Conservation (phyloP, 2,113 vertebrate genomes). For the Zingel zingel region DNA sequence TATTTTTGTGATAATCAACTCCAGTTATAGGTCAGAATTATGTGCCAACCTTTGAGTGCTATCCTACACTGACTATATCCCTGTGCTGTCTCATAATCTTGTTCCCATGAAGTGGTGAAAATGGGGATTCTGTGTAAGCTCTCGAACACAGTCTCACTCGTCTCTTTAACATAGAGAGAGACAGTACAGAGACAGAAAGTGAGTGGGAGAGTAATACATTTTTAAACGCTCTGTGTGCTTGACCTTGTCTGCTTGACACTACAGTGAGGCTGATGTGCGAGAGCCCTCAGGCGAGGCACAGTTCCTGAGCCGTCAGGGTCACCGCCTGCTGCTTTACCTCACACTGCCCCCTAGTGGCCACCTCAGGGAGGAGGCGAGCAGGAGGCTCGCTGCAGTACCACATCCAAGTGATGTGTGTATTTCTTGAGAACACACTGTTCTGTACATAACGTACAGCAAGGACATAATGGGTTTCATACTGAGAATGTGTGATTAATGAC, state of each 20-base stretch:
- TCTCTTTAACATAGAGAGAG: conserved; percentile 32
- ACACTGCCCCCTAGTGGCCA: conserved; percentile 82
- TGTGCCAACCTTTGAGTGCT: conserved; percentile 7
- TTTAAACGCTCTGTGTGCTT: conserved; percentile 75
- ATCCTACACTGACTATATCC: conserved; percentile 18
- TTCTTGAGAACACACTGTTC: conserved; percentile 50
- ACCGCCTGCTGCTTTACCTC: conserved; percentile 55
- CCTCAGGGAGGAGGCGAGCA: not conserved
- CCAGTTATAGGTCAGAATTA: conserved; percentile 27
- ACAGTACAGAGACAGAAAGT: conserved; percentile 23
- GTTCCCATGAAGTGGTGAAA: conserved; percentile 60
- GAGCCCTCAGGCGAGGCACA: conserved; percentile 54
- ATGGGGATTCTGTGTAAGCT: conserved; percentile 62
- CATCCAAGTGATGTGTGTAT: conserved; percentile 16
- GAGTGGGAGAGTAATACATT: conserved; percentile 76
- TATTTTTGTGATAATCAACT: not conserved
- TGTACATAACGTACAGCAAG: not conserved
- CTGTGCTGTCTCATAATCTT: conserved; percentile 43
- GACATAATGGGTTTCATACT: conserved; percentile 3
- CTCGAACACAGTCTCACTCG: conserved; percentile 26
- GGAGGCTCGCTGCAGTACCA: conserved; percentile 40
- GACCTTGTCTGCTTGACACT: conserved; percentile 80
- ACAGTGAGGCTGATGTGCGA: conserved; percentile 67
- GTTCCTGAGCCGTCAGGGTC: conserved; percentile 21
- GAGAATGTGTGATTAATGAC: conserved; percentile 27